Conservation (phyloP, 2,113 vertebrate species). For the Leucosticte australis region DNA sequence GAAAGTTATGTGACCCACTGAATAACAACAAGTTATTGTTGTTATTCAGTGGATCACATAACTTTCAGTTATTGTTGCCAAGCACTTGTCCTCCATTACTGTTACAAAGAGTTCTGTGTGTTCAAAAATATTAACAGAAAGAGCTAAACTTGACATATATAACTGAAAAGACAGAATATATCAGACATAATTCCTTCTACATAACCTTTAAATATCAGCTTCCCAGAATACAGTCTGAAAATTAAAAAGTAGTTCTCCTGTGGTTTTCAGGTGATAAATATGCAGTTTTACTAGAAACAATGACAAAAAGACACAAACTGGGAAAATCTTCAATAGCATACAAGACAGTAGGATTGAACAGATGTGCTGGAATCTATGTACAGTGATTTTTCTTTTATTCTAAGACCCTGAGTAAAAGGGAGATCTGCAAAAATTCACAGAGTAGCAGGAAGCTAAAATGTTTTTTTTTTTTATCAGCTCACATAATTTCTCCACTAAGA, state of each 20-base stretch:
- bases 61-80: too few species aligned
- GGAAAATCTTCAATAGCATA: neutral
- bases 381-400: neutral
- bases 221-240: neutral
- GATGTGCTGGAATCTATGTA: neutral
- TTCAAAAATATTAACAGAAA: neutral
- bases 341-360: neutral
- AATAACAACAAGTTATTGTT: neutral
- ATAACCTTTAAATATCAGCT: neutral
- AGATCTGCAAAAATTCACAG: neutral
- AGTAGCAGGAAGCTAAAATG: neutral
- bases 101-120: neutral
- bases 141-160: neutral
- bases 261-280: neutral
- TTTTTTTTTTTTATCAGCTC: neutral
- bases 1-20: neutral
- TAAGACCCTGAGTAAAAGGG: neutral
- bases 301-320: neutral
- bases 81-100: neutral
- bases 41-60: too few species aligned
- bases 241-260: neutral
- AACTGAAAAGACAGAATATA: neutral
- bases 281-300: neutral
- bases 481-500: constrained; percentile 6
- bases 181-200: neutral